phyloP scores from a whole-genome alignment of 92 coral and sea anemone species.

The Epizoanthus rinbou region DNA sequence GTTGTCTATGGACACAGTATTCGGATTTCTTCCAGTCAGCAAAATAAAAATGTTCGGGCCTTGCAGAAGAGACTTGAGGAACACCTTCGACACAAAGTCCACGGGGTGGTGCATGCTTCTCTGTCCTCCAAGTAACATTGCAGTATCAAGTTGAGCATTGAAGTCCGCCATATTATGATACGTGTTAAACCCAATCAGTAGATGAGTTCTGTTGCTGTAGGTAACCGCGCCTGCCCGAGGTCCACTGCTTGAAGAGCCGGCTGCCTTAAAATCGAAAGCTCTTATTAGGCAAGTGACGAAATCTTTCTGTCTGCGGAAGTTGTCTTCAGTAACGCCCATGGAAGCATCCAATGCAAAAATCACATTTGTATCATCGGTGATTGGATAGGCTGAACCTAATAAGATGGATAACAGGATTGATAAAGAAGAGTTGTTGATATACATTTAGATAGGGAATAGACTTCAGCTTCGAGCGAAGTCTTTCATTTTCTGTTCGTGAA shows the following conservation, averaged over 20 bases:
- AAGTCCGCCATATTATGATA: constrained; percentile 15
- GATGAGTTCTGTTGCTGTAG: constrained; percentile 55
- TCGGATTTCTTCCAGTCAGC: background rate
- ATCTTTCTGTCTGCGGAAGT: constrained; percentile 53
- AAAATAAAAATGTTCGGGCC: background rate
- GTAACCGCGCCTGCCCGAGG: constrained; percentile 65
- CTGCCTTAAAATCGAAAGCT: constrained; percentile 53
- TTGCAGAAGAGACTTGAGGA: background rate
- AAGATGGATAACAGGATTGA: no score
- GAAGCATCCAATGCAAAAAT: constrained; percentile 76
- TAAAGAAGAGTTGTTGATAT: no score
- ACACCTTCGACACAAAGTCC: background rate
- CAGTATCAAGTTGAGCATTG: background rate
- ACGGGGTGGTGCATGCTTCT: constrained; percentile 1
- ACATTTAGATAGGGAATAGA: no score
- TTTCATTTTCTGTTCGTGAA: no score
- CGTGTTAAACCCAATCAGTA: background rate
- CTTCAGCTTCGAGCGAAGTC: no score
- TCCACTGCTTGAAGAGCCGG: constrained; percentile 15
- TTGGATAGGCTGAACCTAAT: no score
- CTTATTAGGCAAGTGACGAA: constrained; percentile 54
- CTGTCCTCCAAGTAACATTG: background rate
- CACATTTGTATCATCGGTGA: constrained; percentile 40
- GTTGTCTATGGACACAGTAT: background rate
- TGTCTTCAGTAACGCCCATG: constrained; percentile 39